phyloP scores from a whole-genome alignment of 2,888 invertebrate species.

The Biston stratarius region DNA sequence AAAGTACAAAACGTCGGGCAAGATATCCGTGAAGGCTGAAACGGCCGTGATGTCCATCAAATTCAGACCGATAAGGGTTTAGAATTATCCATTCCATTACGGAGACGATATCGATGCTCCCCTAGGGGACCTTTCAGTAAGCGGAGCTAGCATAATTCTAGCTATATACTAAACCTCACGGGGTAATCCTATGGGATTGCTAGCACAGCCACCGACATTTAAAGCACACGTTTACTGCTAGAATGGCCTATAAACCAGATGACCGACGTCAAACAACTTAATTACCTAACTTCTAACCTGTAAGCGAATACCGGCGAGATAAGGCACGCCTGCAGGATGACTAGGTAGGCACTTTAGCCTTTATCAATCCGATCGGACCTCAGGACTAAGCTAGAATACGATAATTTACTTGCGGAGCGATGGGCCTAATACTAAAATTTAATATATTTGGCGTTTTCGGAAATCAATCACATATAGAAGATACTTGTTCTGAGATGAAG shows the following conservation, averaged over 20 bases:
- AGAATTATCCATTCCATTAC: conserved; percentile 61
- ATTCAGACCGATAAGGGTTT: conserved; percentile 49
- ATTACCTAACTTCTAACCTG: conserved; percentile 22
- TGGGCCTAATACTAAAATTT: conserved; percentile 14
- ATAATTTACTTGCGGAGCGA: conserved; percentile 3
- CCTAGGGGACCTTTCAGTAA: conserved; percentile 49
- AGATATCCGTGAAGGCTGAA: conserved; percentile 3
- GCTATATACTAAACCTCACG: conserved; percentile 37
- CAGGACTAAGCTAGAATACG: conserved; percentile 11
- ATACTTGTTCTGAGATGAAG: conserved; percentile 5
- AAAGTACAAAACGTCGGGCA: conserved; percentile 9
- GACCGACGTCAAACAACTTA: conserved; percentile 33
- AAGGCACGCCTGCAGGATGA: conserved; percentile 25
- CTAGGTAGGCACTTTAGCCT: conserved; percentile 14
- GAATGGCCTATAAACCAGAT: conserved; percentile 19
- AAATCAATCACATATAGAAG: conserved; percentile 5
- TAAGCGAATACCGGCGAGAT: conserved; percentile 19
- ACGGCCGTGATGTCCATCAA: conserved; percentile 14
- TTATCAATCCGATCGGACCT: conserved; percentile 12
- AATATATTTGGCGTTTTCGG: not conserved
- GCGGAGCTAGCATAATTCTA: conserved; percentile 43
- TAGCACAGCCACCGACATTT: conserved; percentile 25
- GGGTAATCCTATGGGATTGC: conserved; percentile 26
- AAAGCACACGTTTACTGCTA: conserved; percentile 32
- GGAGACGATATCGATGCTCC: conserved; percentile 49